Conservation (phyloP, 2,888 invertebrate species). For the Nasonovia ribisnigri region DNA sequence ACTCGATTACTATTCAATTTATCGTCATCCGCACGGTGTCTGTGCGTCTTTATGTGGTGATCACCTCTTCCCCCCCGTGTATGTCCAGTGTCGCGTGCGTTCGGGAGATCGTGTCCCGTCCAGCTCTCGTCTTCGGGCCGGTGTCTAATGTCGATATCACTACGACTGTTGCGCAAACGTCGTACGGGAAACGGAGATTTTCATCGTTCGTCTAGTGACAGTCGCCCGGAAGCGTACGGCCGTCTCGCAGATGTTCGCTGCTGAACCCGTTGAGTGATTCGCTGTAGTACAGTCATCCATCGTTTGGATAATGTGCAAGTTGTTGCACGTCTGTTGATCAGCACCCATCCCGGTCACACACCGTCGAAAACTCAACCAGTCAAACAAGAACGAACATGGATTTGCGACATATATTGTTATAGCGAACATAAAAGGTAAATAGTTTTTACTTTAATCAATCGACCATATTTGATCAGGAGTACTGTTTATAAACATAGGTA, state of each 20-base stretch:
- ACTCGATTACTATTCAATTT: background rate
- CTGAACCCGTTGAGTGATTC: background rate
- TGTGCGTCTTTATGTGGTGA: background rate
- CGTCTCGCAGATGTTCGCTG: background rate
- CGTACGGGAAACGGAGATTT: background rate
- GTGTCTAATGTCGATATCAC: constrained; percentile 34
- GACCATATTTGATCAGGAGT: background rate
- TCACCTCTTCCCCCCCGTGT: background rate
- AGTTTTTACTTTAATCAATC: background rate
- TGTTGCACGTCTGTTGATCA: background rate
- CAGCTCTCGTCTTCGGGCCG: background rate
- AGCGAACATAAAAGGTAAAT: constrained; percentile 48
- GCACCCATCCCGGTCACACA: background rate
- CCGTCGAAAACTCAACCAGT: background rate
- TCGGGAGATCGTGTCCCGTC: background rate
- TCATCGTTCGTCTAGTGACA: background rate
- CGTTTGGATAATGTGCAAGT: background rate
- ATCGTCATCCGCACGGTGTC: background rate
- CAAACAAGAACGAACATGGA: background rate
- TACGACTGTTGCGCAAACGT: background rate
- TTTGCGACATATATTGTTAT: constrained; percentile 7
- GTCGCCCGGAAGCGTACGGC: background rate
- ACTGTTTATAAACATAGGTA: background rate
- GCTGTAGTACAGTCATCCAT: background rate
- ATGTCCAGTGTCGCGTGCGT: background rate